These are phyloP conservation scores for Bombus impatiens DNA, from an alignment of 1,140 invertebrate genomes.

Conservation along the genomic window DNA sequence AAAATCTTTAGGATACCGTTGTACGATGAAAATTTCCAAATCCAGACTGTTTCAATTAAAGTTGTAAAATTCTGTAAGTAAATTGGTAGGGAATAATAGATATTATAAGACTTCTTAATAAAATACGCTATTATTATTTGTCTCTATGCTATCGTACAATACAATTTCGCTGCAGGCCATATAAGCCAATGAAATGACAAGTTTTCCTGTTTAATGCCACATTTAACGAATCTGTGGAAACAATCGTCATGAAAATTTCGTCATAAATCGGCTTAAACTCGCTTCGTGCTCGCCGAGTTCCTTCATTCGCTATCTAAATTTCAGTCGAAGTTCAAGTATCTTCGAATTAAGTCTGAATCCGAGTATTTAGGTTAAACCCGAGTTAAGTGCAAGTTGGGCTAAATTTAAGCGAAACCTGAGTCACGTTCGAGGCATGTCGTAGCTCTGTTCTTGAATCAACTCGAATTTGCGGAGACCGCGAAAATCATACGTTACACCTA, in stretches of 20 bases:
- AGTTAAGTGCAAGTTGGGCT: conserved; percentile 26
- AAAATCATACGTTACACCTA: neutral
- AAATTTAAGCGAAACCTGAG: conserved; percentile 16
- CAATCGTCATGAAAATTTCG: neutral
- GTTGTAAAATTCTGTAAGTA: neutral
- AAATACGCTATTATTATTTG: neutral
- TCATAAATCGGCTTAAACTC: neutral
- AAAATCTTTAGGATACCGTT: neutral
- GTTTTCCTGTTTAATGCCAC: neutral
- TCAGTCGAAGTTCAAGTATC: conserved; percentile 11
- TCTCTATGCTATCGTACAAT: neutral
- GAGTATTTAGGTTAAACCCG: conserved; percentile 25
- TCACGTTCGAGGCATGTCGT: conserved; percentile 1
- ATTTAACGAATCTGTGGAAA: neutral
- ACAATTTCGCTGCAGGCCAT: neutral
- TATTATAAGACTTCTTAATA: neutral
- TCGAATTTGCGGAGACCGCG: neutral
- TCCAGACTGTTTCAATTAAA: neutral
- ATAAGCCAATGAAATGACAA: neutral
- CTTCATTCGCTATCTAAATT: neutral
- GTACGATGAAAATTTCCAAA: neutral
- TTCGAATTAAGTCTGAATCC: neutral
- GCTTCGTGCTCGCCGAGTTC: neutral
- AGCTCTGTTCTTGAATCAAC: neutral
- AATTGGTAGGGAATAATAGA: neutral